Base-by-base conservation (phyloP, 2,113 vertebrate genomes). In the Platanista minor region DNA sequence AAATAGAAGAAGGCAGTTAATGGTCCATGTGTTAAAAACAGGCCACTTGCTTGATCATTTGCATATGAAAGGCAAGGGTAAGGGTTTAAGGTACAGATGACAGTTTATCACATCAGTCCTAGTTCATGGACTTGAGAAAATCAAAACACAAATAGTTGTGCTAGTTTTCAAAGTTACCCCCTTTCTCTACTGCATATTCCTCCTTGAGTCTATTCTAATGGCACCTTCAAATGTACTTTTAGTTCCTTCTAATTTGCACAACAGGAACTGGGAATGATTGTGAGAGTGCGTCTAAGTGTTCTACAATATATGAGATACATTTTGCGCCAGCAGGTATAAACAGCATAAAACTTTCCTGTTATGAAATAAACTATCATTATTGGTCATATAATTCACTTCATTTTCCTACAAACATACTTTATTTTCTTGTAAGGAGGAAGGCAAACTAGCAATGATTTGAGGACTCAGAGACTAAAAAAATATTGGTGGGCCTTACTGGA, bases 1-100 rank as follows among this genome's bases (percentile, higher is more conserved):
- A 98, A 99, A 99, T 98, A 98, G 97, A 96, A 98, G 97, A 96
- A 97, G 96, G 98, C 94, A 98, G 97, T 98, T 98, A 98, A 98
- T 97, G 97, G 98, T 82, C 98, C 98, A 96, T 98, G 98, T 98
- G 98, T 97, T 98, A 97, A 98, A 98, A 98, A 97, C 97, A 98
- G 98, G 96, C 98, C 97, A 98, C 94, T 89, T 2, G 27, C 96
- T 96, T 95, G 96, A 97, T 98, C 96, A 97, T 98, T 98, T 98
- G 97, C 96, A 98, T 98, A 97, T 96, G 97, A 98, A 99, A 99
- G 97, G 96, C 97, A 95, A 95, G 97, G 95, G 94, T 94, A 97
- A 98, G 96, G 95, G 94, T 97, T 97, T 96, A 92, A 25, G 93
- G 97, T 80, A 95, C 90, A 98, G 72, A 96, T 74, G 95, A 97